These are phyloP conservation scores for Triops longicaudatus DNA, from an alignment of 1,140 invertebrate species.

Conservation along the genomic window DNA sequence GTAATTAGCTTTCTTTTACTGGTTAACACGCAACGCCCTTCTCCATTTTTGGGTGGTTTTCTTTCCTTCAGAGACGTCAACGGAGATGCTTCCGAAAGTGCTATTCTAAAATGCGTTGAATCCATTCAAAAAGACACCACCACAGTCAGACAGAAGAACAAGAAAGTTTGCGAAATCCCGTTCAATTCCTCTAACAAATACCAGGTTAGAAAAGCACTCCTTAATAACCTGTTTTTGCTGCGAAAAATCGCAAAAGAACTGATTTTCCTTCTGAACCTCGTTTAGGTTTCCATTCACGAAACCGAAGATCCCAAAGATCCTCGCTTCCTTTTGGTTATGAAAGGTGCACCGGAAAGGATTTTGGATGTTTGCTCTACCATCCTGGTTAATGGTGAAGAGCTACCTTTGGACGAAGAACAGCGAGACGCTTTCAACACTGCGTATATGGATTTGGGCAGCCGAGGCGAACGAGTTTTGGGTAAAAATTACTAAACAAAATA, in stretches of 20 bases:
- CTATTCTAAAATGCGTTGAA: conserved; percentile 53
- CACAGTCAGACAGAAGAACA: conserved; percentile 45
- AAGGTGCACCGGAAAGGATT: conserved; percentile 81
- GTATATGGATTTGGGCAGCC: conserved; percentile 57
- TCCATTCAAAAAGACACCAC: conserved; percentile 46
- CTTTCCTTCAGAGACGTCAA: conserved; percentile 43
- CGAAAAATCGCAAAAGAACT: too few species aligned
- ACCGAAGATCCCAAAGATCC: conserved; percentile 57
- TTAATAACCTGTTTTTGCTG: background rate
- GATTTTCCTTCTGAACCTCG: too few species aligned
- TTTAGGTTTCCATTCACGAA: conserved; percentile 22
- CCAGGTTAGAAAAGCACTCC: conserved; percentile 39
- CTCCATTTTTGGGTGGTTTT: background rate
- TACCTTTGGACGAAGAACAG: conserved; percentile 46
- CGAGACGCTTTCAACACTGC: conserved; percentile 51
- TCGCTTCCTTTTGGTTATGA: conserved; percentile 49
- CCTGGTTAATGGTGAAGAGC: conserved; percentile 48
- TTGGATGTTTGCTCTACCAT: conserved; percentile 62
- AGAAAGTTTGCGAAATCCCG: conserved; percentile 57
- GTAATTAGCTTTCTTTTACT: background rate
- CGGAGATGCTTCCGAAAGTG: conserved; percentile 54
- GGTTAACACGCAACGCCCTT: background rate
- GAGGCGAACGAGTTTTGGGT: conserved; percentile 56
- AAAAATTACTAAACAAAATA: conserved; percentile 39
- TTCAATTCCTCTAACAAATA: conserved; percentile 65